A percentile compares a stretch with the other conserved stretches of the same genome.
These are phyloP conservation scores for Cacajao melanocephalus DNA, from an alignment of 2,797 vertebrate genomes.

Conservation along the genomic window DNA sequence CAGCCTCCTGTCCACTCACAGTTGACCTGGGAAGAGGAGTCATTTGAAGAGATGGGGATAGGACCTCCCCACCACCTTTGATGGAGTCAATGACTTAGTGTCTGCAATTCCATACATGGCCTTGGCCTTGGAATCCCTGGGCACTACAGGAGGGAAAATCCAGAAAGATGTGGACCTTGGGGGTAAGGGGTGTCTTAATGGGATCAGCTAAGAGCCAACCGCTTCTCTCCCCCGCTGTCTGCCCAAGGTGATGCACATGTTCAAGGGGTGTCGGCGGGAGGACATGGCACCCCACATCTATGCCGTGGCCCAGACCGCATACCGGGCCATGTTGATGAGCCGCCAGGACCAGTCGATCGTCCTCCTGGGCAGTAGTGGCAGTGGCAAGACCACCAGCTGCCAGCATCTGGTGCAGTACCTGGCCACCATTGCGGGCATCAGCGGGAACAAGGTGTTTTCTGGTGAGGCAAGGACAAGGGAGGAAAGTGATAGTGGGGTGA, in stretches of 20 bases:
- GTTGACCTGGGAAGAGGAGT: not conserved
- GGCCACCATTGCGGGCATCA: slow-evolving; percentile 93
- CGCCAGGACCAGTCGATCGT: slow-evolving; percentile 96
- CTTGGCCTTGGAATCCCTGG: not conserved
- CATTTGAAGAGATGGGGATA: not conserved
- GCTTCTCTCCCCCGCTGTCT: not conserved
- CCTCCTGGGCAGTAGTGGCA: slow-evolving; percentile 93
- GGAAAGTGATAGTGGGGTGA: not conserved
- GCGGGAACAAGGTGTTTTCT: slow-evolving; percentile 93
- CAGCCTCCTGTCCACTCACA: not conserved
- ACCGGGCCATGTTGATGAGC: slow-evolving; percentile 94
- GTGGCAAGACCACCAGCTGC: slow-evolving; percentile 96
- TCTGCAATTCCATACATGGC: not conserved
- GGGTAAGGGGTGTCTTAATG: not conserved
- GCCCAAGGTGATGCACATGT: slow-evolving; percentile 99
- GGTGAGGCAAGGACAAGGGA: slow-evolving; percentile 84
- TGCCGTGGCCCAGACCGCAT: slow-evolving; percentile 93
- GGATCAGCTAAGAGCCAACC: not conserved
- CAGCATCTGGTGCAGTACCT: slow-evolving; percentile 97
- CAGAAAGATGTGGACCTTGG: not conserved
- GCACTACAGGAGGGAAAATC: not conserved
- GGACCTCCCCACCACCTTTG: not conserved
- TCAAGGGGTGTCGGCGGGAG: slow-evolving; percentile 96
- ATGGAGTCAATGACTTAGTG: not conserved
- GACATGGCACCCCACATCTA: slow-evolving; percentile 96